A percentile compares a stretch with the other conserved stretches of the same genome.
These are phyloP conservation scores for Lacerta viridis DNA, from an alignment of 2,797 vertebrate species.

Conservation along the genomic window DNA sequence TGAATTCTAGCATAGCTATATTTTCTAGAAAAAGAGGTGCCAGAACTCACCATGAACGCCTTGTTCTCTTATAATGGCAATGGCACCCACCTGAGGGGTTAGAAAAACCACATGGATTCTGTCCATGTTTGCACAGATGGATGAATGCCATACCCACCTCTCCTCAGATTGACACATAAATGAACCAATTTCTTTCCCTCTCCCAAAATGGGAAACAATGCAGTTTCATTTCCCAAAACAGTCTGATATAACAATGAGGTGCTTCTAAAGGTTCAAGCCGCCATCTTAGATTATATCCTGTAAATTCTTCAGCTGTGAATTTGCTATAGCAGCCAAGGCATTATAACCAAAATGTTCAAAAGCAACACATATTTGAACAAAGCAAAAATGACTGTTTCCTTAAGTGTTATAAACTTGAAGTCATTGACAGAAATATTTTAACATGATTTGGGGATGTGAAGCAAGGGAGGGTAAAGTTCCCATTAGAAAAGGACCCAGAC, in stretches of 20 bases:
- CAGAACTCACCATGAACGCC: too few species aligned
- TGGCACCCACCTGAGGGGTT: too few species aligned
- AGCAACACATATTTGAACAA: conserved; percentile 1
- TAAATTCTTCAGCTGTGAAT: neutral
- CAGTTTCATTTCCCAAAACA: neutral
- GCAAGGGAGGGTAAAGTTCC: neutral
- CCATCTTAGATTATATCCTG: neutral
- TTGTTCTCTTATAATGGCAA: too few species aligned
- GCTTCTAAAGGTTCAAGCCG: neutral
- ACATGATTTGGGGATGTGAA: neutral
- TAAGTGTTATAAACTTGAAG: neutral
- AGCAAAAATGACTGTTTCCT: neutral
- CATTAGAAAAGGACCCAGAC: conserved; percentile 60
- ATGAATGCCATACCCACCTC: neutral
- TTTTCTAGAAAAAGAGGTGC: too few species aligned
- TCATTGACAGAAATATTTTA: neutral
- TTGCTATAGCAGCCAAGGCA: neutral
- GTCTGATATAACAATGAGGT: neutral
- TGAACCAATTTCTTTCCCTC: neutral
- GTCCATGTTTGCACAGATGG: too few species aligned
- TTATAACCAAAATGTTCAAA: neutral
- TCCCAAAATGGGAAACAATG: neutral
- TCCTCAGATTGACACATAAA: neutral
- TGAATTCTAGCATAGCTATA: too few species aligned
- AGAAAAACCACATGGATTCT: too few species aligned